Percentiles rank a stretch among this genome's conserved stretches.
phyloP scores from a whole-genome alignment of 2,888 invertebrate species.

The Agrochola macilenta region DNA sequence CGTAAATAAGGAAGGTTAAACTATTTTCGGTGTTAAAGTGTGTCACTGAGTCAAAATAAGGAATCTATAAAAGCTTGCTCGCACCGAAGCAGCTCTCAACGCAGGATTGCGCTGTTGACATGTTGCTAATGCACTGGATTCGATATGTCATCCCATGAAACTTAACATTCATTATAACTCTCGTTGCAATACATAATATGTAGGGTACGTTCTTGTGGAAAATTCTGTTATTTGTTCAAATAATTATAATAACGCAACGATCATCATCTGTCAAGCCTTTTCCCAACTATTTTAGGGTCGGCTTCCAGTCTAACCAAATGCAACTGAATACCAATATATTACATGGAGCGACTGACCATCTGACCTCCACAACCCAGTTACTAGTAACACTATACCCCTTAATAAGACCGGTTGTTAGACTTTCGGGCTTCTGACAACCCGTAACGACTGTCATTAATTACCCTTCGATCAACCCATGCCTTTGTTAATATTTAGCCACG shows the following conservation, averaged over 20 bases:
- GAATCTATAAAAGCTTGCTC: constrained; percentile 2
- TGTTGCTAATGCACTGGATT: constrained; percentile 9
- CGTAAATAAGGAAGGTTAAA: background rate
- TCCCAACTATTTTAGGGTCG: too few species aligned
- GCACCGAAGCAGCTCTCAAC: constrained; percentile 8
- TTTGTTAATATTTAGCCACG: background rate
- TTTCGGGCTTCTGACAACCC: background rate
- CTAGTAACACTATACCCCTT: background rate
- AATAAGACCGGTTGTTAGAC: background rate
- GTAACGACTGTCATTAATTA: background rate
- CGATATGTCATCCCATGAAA: background rate
- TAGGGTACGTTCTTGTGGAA: background rate
- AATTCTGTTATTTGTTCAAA: background rate
- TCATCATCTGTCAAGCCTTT: too few species aligned
- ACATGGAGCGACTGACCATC: background rate
- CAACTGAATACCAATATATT: background rate
- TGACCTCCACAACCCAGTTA: background rate
- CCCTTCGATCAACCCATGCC: too few species aligned
- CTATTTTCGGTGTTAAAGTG: background rate
- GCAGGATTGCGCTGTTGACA: background rate
- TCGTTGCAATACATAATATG: background rate
- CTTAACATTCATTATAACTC: background rate
- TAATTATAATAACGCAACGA: background rate
- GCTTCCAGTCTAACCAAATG: background rate
- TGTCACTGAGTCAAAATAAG: constrained; percentile 2